These are phyloP conservation scores for Carcinoscorpius rotundicauda DNA, from an alignment of 1,140 invertebrate genomes.

Conservation along the genomic window DNA sequence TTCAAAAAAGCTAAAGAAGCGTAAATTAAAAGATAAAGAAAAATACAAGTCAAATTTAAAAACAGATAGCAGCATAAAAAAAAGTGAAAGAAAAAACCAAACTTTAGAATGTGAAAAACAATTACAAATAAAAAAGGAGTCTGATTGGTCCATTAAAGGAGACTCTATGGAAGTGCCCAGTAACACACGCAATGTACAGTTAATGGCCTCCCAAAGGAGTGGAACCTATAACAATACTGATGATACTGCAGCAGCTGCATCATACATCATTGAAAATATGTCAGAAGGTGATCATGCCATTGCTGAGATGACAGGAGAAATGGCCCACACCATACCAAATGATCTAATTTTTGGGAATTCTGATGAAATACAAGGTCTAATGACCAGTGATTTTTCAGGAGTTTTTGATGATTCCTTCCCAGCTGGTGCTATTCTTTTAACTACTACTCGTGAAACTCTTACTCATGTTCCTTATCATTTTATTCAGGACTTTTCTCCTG, in stretches of 20 bases:
- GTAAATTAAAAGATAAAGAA: too few species aligned
- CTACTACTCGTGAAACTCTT: constrained; percentile 5
- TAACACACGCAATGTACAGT: too few species aligned
- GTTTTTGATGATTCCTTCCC: constrained; percentile 19
- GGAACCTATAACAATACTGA: too few species aligned
- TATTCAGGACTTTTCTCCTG: constrained; percentile 11
- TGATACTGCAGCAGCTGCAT: neutral
- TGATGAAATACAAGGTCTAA: constrained; percentile 15
- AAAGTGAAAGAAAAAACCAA: too few species aligned
- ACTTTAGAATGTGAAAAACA: too few species aligned
- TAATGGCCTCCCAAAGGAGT: too few species aligned
- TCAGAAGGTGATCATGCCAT: constrained; percentile 4
- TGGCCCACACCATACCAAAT: constrained; percentile 8
- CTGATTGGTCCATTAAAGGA: too few species aligned
- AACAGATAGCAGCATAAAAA: too few species aligned
- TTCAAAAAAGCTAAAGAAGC: too few species aligned
- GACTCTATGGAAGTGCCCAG: too few species aligned
- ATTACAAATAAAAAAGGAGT: too few species aligned
- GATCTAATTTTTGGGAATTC: constrained; percentile 14
- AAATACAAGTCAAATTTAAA: too few species aligned
- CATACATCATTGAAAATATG: constrained; percentile 12
- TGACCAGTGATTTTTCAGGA: constrained; percentile 10
- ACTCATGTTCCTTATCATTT: constrained; percentile 19
- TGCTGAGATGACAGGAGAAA: constrained; percentile 6
- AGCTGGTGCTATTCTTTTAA: constrained; percentile 14